Conservation (phyloP, 2,888 invertebrate species). For the Melinaea marsaeus region DNA sequence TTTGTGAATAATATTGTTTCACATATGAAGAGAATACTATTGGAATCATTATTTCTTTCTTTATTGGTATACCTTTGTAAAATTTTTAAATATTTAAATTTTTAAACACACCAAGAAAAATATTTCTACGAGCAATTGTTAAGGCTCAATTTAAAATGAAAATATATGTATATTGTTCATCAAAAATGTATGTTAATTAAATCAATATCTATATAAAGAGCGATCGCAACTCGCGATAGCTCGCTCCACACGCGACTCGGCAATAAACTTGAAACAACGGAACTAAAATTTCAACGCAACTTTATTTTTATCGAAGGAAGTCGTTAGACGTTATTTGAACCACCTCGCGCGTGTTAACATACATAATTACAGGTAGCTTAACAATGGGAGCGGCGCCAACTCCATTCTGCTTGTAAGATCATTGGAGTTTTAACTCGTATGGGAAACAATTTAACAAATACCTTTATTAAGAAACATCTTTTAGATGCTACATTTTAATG, state of each 20-base stretch:
- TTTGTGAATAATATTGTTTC: too few relatives aligned
- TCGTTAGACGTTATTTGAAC: slow-evolving; percentile 75
- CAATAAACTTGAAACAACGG: slow-evolving; percentile 74
- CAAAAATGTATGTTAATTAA: slow-evolving; percentile 67
- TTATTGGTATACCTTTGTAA: too few relatives aligned
- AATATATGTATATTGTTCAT: slow-evolving; percentile 36
- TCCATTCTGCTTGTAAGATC: slow-evolving; percentile 61
- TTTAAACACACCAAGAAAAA: too few relatives aligned
- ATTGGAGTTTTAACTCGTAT: slow-evolving; percentile 62
- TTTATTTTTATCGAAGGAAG: slow-evolving; percentile 77
- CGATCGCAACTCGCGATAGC: slow-evolving; percentile 66
- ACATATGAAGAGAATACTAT: too few relatives aligned
- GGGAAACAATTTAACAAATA: slow-evolving; percentile 59
- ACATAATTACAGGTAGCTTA: slow-evolving; percentile 76
- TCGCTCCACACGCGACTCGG: slow-evolving; percentile 66
- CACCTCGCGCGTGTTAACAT: slow-evolving; percentile 74
- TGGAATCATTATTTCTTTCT: too few relatives aligned
- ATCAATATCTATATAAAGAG: slow-evolving; percentile 75
- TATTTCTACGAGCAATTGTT: not conserved
- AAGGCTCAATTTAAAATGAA: not conserved
- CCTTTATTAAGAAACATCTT: slow-evolving; percentile 9
- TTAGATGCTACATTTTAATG: slow-evolving; percentile 11
- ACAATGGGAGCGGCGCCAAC: slow-evolving; percentile 70
- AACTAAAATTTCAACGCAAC: slow-evolving; percentile 77
- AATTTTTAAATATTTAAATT: too few relatives aligned